Evolutionary conservation across 2,888 invertebrate genomes (phyloP).

Genomic region (Drosophila setosimentum): DNA sequence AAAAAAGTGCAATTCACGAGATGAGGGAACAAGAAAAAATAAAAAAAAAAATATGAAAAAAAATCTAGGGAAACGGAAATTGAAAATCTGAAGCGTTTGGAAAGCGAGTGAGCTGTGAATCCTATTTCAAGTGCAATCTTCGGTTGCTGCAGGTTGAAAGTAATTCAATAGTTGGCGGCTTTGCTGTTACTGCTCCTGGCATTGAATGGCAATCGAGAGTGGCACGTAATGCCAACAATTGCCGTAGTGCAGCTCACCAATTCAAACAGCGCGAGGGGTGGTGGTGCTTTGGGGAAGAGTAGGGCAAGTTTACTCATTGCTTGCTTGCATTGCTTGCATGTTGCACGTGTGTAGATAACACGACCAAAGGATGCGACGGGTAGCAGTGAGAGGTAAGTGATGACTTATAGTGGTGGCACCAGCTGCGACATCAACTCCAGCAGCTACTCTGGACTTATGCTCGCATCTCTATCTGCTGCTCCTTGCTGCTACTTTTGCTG

Average conservation of each 20-base stretch:
- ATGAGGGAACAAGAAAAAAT: neutral
- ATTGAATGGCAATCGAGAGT: slow-evolving; percentile 81
- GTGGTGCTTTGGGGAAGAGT: neutral
- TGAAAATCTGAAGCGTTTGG: slow-evolving; percentile 80
- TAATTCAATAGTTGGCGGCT: slow-evolving; percentile 80
- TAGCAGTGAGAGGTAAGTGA: neutral
- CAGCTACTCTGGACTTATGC: slow-evolving; percentile 29
- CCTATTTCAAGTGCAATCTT: slow-evolving; percentile 82
- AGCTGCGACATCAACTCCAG: slow-evolving; percentile 14
- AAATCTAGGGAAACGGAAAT: slow-evolving; percentile 72
- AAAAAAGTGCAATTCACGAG: slow-evolving; percentile 6
- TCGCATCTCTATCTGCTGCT: slow-evolving; percentile 9
- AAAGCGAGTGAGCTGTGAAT: slow-evolving; percentile 80
- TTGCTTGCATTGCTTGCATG: slow-evolving; percentile 73
- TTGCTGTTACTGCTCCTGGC: slow-evolving; percentile 40
- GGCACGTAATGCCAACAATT: slow-evolving; percentile 83
- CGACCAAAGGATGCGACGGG: slow-evolving; percentile 8
- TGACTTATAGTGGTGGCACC: neutral
- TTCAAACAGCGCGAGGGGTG: slow-evolving; percentile 62
- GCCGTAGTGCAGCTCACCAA: slow-evolving; percentile 69
- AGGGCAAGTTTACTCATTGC: slow-evolving; percentile 45
- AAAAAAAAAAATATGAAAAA: slow-evolving; percentile 38
- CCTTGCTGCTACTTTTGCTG: neutral
- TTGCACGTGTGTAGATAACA: slow-evolving; percentile 78
- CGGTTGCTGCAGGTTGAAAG: slow-evolving; percentile 75